Conservation (phyloP, 1,140 invertebrate genomes). For the Caenorhabditis inopinata region DNA sequence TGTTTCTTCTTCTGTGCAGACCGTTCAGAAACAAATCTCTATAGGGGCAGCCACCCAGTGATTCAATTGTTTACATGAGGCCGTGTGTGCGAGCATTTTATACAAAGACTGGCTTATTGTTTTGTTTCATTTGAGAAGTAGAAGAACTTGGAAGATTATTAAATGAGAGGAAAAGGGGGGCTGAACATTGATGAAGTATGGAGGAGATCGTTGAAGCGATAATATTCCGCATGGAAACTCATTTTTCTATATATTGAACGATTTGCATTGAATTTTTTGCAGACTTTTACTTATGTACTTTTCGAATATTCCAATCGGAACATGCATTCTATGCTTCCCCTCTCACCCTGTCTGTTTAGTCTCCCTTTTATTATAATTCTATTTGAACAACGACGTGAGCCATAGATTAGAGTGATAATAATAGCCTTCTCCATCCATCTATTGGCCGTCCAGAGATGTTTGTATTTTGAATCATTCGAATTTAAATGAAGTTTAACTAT, state of each 20-base stretch:
- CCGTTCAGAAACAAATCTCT: too few species aligned
- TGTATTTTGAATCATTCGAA: conserved; percentile 24
- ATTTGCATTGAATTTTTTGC: too few species aligned
- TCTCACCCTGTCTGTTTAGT: neutral
- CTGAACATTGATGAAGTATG: too few species aligned
- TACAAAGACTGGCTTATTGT: neutral
- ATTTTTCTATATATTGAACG: too few species aligned
- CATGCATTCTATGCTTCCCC: neutral
- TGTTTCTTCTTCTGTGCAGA: neutral
- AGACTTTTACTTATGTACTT: too few species aligned
- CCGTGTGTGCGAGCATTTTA: conserved; percentile 33
- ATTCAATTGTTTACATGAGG: conserved; percentile 10
- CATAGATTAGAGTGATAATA: conserved; percentile 33
- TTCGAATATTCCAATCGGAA: neutral
- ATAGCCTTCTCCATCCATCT: too few species aligned
- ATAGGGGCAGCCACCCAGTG: too few species aligned
- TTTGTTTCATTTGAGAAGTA: neutral
- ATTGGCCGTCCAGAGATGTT: neutral
- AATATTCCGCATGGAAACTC: too few species aligned
- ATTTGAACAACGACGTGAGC: conserved; percentile 22
- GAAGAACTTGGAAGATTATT: neutral
- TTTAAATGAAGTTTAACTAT: too few species aligned
- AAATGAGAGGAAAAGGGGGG: too few species aligned
- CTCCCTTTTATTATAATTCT: neutral
- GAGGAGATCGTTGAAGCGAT: too few species aligned